Evolutionary conservation across 2,888 invertebrate species (phyloP), one percentile per base, ranked within the genome.

Genomic region (Drosophila mulleri): DNA sequence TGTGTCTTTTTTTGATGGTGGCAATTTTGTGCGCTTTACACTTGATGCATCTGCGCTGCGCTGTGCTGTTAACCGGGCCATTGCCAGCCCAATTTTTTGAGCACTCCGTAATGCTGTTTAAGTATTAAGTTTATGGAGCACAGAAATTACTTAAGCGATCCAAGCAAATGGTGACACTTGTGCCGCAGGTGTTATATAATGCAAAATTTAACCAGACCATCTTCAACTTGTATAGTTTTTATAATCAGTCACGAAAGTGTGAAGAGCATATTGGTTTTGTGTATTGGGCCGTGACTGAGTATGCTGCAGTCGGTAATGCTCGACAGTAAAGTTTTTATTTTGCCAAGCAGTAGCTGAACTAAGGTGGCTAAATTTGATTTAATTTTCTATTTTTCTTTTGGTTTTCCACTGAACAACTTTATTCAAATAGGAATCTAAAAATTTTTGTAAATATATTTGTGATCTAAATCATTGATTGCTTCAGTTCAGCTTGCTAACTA

Each of bases 1-100:
- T 50, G 32, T 6, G 14, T 39, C 2, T n/a, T 18, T 18, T 50
- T 50, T 78, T 78, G 72, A 78, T 72, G 72, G 67, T 64, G 66
- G 75, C 68, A 72, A 78, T 75, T 78, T 75, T 60, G 71, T 66
- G 63, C 64, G 75, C 78, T 78, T 78, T 75, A 72, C 78, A 75
- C 75, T 78, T 78, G 75, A 72, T 78, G 78, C 78, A 78, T 75
- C 75, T 68, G 59, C 57, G 54, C 75, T 66, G 59, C 50, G 48
- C 75, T 68, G 59, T 45, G 57, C 75, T 71, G 62, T 78, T 78
- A 75, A 64, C 56, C 67, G 70, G 69, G 58, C 67, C 61, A 76
- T 76, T 76, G 77, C 64, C 76, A 58, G 66, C 53, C 53, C 14
- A 45, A 67, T 57, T 63, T 63, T 42, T 35, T 7, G 52, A 66